Evolutionary conservation across 2,113 vertebrate species (phyloP).

Genomic region (Pygoscelis antarcticus): DNA sequence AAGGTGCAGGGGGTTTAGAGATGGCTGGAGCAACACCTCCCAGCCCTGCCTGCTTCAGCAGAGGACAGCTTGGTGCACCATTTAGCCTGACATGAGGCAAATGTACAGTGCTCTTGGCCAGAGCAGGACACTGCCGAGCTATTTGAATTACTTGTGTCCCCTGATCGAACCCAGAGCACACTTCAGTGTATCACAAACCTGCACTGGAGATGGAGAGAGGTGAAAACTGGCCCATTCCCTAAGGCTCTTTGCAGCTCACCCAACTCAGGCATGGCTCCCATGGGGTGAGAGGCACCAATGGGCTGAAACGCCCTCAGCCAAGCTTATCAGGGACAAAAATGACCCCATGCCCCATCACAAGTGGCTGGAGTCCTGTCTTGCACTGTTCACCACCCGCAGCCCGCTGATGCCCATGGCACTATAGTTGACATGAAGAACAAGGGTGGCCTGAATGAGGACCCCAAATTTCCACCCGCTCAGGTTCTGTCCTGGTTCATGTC

Average conservation of each 20-base stretch:
- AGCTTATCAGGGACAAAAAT: background rate
- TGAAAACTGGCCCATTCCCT: rapidly evolving
- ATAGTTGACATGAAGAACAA: background rate
- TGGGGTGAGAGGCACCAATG: background rate
- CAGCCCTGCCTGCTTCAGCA: background rate
- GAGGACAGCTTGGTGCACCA: background rate
- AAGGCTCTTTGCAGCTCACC: background rate
- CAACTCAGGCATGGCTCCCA: background rate
- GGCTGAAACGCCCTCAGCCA: background rate
- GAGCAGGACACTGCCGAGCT: background rate
- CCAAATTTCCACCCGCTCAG: background rate
- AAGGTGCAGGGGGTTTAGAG: background rate
- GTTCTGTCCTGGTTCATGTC: background rate
- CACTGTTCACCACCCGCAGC: background rate
- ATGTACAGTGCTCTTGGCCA: background rate
- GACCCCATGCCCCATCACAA: no score
- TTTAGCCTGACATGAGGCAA: background rate
- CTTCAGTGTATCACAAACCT: background rate
- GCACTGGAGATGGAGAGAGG: background rate
- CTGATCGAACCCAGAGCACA: background rate
- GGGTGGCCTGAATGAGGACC: background rate
- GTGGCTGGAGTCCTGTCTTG: background rate
- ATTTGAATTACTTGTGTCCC: background rate
- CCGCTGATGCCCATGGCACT: background rate
- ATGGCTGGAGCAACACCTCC: background rate